These are phyloP conservation scores for Dryoscopus gambensis DNA, from an alignment of 2,113 vertebrate species.

Conservation along the genomic window DNA sequence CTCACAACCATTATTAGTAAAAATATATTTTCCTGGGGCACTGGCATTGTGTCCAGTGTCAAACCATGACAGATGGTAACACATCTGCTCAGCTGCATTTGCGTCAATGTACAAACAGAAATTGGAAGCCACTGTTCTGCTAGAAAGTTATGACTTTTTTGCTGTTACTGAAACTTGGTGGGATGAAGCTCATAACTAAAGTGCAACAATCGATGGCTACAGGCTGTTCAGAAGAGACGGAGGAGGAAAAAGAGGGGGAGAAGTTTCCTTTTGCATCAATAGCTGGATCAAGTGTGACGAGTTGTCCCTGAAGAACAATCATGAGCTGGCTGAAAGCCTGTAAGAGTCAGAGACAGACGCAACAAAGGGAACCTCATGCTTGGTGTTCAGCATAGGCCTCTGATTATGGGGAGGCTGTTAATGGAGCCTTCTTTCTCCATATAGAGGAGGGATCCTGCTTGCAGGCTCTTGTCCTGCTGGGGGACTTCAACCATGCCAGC, in stretches of 20 bases:
- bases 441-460: fast-evolving
- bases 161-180: background rate
- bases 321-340: background rate
- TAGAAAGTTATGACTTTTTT: background rate
- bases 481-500: background rate
- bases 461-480: background rate
- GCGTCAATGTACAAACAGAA: background rate
- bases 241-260: background rate
- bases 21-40: no score
- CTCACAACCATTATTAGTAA: no score
- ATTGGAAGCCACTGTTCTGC: background rate
- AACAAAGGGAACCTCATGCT: background rate
- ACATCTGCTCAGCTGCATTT: background rate
- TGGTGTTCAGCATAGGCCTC: background rate
- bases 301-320: no score
- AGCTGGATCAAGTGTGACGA: background rate
- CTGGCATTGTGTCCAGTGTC: no score
- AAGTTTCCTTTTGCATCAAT: background rate
- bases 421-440: background rate
- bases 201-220: no score
- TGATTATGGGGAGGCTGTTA: background rate
- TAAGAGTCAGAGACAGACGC: background rate
- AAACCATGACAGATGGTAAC: no score
- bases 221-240: background rate
- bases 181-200: background rate